Evolutionary conservation across 2,888 invertebrate species (phyloP).

Genomic region (Hoplodrina blanda): DNA sequence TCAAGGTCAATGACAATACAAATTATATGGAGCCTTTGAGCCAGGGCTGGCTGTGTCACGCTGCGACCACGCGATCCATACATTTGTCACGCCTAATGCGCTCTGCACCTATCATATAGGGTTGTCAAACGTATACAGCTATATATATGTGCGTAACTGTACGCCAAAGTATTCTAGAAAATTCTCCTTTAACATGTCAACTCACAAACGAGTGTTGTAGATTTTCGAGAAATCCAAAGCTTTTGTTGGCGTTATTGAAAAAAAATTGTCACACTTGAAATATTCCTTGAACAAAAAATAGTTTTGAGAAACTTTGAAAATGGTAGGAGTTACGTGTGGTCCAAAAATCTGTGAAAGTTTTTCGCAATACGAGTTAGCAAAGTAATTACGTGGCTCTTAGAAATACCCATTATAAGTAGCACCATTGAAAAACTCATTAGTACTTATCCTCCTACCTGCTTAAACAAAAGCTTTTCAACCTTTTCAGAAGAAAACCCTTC

Average conservation of each 20-base stretch:
- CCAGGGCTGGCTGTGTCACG: constrained; percentile 43
- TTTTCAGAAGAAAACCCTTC: background rate
- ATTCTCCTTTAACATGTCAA: background rate
- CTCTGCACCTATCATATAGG: constrained; percentile 54
- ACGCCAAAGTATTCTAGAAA: background rate
- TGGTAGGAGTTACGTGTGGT: background rate
- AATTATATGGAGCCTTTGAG: constrained; percentile 24
- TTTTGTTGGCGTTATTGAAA: too few species aligned
- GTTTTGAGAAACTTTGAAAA: too few species aligned
- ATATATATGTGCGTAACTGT: background rate
- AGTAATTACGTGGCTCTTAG: background rate
- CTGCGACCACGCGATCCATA: constrained; percentile 55
- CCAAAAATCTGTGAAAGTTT: background rate
- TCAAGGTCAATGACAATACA: constrained; percentile 49
- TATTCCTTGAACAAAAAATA: too few species aligned
- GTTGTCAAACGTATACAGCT: constrained; percentile 28
- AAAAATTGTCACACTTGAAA: too few species aligned
- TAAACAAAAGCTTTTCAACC: constrained; percentile 9
- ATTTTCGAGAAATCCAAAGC: background rate
- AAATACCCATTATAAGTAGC: background rate
- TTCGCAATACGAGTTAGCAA: background rate
- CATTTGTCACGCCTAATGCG: constrained; percentile 65
- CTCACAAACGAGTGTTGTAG: background rate
- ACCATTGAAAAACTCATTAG: constrained; percentile 8
- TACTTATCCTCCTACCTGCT: background rate